Evolutionary conservation across 2,888 invertebrate species (phyloP), one percentile per base, ranked within the genome.

Genomic region (Oxytorus armatus): DNA sequence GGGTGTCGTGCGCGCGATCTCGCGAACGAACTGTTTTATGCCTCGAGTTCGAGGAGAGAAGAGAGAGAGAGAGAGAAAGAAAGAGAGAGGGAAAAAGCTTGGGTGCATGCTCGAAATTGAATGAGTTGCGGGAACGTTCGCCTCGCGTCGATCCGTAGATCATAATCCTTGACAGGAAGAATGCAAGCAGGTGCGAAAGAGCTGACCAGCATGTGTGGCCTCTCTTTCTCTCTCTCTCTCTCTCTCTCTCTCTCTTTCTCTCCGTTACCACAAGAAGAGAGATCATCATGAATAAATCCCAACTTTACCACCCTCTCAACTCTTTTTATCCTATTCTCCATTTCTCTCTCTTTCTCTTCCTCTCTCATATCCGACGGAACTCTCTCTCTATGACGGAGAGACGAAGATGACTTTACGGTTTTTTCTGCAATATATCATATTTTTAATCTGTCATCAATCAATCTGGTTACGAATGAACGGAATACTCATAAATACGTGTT

Each of bases 161-260:
- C 82, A 82, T 84, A 83, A 89, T 89, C 88, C 82, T 76, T 86
- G 86, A 84, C 86, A 82, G 81, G 80, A 83, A 86, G 84, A 84
- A 86, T 83, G 85, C 83, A 75, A 70, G 86, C 89, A 89, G 88
- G 87, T 89, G 89, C 86, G 85, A 89, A 88, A 83, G 84, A 77
- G 81, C 44, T 69, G 68, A 65, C 76, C 69, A 82, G 85, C 85
- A 85, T 86, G 85, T 86, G 86, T 83, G 75, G 84, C 16, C 70
- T 69, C 44, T 53, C 42, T 65, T 44, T 55, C 69, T 69, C 55
- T 55, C 23, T 53, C 53, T 53, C 39, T 68, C 68, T 53, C 53
- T 44, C 14, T 63, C 16, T 63, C 47, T 63, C 25, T 47, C 25
- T 39, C 39, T 68, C 68, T 33, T 42, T 16, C 63, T 55, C 23